A percentile compares a stretch with the other conserved stretches of the same genome.
phyloP scores from a whole-genome alignment of 2,797 vertebrate species.

The Erpetoichthys calabaricus region DNA sequence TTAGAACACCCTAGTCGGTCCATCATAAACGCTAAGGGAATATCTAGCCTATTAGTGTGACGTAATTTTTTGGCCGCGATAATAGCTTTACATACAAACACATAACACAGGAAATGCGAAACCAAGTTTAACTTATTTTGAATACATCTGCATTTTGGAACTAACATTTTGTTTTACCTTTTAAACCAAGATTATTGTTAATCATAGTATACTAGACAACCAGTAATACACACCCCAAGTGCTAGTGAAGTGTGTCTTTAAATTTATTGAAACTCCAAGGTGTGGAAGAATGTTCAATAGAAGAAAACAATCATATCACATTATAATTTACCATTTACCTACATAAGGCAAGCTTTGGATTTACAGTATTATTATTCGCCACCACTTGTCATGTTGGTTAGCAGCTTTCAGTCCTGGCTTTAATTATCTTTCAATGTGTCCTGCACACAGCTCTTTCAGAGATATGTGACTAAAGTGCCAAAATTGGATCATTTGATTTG shows the following conservation, averaged over 20 bases:
- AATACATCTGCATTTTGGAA: too few relatives aligned
- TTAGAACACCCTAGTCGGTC: too few relatives aligned
- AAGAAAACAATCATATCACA: background rate
- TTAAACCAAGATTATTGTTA: too few relatives aligned
- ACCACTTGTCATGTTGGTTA: background rate
- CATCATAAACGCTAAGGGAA: too few relatives aligned
- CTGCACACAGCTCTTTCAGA: slow-evolving; percentile 51
- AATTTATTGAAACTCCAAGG: background rate
- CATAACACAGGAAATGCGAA: too few relatives aligned
- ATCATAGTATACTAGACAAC: too few relatives aligned
- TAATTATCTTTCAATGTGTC: slow-evolving; percentile 62
- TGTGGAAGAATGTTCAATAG: background rate
- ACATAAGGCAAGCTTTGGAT: background rate
- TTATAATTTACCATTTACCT: background rate
- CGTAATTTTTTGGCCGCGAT: too few relatives aligned
- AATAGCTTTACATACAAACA: too few relatives aligned
- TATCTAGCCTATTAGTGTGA: too few relatives aligned
- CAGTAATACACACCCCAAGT: too few relatives aligned
- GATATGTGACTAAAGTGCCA: slow-evolving; percentile 64
- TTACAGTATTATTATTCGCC: background rate
- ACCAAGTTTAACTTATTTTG: too few relatives aligned
- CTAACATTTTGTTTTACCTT: too few relatives aligned
- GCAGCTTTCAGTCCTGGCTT: slow-evolving; percentile 36
- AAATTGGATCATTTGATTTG: slow-evolving; percentile 72
- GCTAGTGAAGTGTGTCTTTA: background rate